phyloP scores from a whole-genome alignment of 2,113 vertebrate species.

The Talpa occidentalis region DNA sequence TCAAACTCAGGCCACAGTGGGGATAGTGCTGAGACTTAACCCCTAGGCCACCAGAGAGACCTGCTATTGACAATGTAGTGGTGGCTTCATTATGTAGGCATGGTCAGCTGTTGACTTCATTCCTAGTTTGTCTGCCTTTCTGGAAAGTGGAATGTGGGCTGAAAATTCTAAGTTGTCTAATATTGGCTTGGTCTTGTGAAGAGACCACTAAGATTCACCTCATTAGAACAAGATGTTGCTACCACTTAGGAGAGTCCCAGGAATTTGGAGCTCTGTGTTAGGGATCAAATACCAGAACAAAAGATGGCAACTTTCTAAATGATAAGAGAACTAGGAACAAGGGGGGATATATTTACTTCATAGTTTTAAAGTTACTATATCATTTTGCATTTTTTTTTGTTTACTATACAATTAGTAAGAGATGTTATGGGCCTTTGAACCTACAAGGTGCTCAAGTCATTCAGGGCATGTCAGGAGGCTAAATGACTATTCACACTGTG shows the following conservation, averaged over 20 bases:
- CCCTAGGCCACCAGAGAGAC: no score
- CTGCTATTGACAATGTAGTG: neutral
- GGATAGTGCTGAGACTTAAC: no score
- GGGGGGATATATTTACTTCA: neutral
- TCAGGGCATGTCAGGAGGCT: neutral
- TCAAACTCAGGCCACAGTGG: no score
- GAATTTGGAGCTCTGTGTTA: neutral
- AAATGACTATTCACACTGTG: fast-evolving
- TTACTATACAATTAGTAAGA: neutral
- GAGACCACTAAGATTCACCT: neutral
- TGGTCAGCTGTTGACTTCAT: neutral
- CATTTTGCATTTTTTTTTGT: neutral
- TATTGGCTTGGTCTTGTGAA: neutral
- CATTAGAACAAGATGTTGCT: neutral
- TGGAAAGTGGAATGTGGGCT: neutral
- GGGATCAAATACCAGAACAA: neutral
- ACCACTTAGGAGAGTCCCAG: neutral
- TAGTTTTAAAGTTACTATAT: neutral
- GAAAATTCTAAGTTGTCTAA: neutral
- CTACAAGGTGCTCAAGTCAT: neutral
- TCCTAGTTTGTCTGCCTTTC: neutral
- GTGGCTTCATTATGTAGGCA: neutral
- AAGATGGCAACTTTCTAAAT: neutral
- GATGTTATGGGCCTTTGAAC: neutral
- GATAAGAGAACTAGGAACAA: no score